Percentiles rank a stretch among this genome's conserved stretches.
These are phyloP conservation scores for Gonioctena quinquepunctata DNA, from an alignment of 1,140 invertebrate species.

Conservation along the genomic window DNA sequence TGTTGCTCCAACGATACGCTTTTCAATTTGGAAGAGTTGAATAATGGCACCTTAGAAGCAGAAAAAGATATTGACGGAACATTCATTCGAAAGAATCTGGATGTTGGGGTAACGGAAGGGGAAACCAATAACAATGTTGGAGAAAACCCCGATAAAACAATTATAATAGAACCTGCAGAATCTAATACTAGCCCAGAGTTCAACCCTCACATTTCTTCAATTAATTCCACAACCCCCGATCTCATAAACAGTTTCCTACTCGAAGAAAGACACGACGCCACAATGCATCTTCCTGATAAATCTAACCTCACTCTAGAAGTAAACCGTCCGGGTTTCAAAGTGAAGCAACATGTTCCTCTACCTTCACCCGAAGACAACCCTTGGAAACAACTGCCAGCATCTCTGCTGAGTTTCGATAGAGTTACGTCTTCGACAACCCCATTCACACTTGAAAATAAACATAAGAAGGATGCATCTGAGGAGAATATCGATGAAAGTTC, in stretches of 20 bases:
- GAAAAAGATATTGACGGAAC: constrained; percentile 7
- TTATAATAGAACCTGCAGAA: neutral
- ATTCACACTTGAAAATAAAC: neutral
- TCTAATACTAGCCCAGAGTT: neutral
- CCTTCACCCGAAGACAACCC: constrained; percentile 52
- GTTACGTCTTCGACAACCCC: constrained; percentile 2
- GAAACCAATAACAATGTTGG: constrained; percentile 4
- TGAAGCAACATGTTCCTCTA: constrained; percentile 35
- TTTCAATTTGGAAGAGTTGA: constrained; percentile 62
- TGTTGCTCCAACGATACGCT: constrained; percentile 66
- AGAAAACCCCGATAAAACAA: neutral
- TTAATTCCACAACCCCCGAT: neutral
- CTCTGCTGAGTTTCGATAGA: constrained; percentile 37
- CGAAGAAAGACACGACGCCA: constrained; percentile 28
- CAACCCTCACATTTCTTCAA: neutral
- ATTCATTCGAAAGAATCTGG: neutral
- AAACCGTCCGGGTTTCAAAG: neutral
- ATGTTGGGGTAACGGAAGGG: neutral
- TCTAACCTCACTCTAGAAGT: constrained; percentile 16
- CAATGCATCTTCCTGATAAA: neutral
- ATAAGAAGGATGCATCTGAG: no score
- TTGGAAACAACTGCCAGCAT: constrained; percentile 50
- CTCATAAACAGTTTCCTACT: constrained; percentile 30
- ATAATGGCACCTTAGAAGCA: constrained; percentile 8
- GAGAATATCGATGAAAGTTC: no score